Evolutionary conservation across 2,888 invertebrate genomes (phyloP).

Genomic region (Neoitamus cyanurus): DNA sequence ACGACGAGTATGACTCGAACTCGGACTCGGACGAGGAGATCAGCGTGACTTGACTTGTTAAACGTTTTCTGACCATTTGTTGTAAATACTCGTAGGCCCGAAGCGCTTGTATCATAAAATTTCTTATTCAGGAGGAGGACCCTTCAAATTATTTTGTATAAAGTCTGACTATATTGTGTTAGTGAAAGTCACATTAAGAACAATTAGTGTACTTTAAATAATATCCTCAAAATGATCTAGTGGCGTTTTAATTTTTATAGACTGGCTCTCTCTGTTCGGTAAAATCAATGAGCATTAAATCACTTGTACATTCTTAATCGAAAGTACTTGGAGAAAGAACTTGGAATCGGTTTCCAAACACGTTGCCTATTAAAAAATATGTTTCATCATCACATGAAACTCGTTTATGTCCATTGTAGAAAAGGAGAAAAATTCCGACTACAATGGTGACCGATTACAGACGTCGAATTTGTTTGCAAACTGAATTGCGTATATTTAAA

Average conservation of each 20-base stretch:
- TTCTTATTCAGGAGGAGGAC: background rate
- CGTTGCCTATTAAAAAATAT: no score
- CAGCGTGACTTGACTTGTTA: slow-evolving; percentile 83
- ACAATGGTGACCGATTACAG: no score
- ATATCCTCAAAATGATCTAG: background rate
- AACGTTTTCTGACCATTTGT: background rate
- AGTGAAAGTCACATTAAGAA: background rate
- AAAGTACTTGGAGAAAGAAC: no score
- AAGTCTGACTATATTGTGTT: slow-evolving; percentile 32
- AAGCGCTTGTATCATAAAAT: slow-evolving; percentile 30
- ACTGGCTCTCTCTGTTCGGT: no score
- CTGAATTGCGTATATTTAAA: no score
- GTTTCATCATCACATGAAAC: no score
- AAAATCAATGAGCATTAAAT: no score
- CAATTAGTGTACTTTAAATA: slow-evolving; percentile 35
- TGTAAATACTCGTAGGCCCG: background rate
- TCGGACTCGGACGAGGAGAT: slow-evolving; percentile 85
- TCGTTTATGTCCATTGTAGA: no score
- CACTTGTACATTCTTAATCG: no score
- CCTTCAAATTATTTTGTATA: slow-evolving; percentile 21
- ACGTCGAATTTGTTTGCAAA: no score
- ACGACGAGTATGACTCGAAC: slow-evolving; percentile 66
- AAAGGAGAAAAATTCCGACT: no score
- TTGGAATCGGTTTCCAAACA: no score
- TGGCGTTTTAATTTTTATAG: background rate